These are phyloP conservation scores for Halisarca cf. caerulea DNA, from an alignment of 37 sponge, comb jelly and placozoan genomes.

Conservation along the genomic window DNA sequence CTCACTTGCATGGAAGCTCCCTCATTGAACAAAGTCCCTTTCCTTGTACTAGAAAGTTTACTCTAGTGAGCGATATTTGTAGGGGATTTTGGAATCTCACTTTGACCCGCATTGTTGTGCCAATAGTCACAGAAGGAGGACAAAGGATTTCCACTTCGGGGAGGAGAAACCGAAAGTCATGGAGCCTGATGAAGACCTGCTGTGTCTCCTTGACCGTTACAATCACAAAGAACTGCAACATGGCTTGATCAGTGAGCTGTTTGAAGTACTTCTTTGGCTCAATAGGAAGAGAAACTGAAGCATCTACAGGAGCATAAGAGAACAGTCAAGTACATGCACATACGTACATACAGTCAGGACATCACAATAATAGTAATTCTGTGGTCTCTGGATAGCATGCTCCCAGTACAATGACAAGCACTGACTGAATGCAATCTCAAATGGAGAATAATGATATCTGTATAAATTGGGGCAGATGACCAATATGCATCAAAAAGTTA, in stretches of 20 bases:
- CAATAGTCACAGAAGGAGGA: constrained; percentile 34
- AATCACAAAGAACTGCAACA: constrained; percentile 75
- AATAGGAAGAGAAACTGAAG: constrained; percentile 62
- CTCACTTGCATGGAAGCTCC: constrained; percentile 78
- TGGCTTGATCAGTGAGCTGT: constrained; percentile 53
- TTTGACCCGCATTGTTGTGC: constrained; percentile 44
- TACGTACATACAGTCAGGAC: constrained; percentile 14
- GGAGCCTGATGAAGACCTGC: constrained; percentile 58
- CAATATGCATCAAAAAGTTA: too few species aligned
- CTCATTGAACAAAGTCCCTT: constrained; percentile 60
- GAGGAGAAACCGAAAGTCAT: constrained; percentile 40
- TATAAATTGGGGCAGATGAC: too few species aligned
- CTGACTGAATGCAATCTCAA: too few species aligned
- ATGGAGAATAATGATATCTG: too few species aligned
- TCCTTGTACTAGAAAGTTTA: constrained; percentile 60
- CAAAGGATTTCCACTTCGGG: constrained; percentile 48
- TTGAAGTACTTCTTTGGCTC: constrained; percentile 57
- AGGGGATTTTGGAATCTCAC: constrained; percentile 61
- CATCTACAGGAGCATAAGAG: constrained; percentile 37
- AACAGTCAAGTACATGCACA: background rate
- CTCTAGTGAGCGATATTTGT: constrained; percentile 41
- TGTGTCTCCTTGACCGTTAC: constrained; percentile 65
- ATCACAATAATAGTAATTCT: too few species aligned
- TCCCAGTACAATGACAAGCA: too few species aligned
- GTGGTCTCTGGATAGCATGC: too few species aligned